Conservation (phyloP, 2,888 invertebrate species). For the Oligia fasciuncula region DNA sequence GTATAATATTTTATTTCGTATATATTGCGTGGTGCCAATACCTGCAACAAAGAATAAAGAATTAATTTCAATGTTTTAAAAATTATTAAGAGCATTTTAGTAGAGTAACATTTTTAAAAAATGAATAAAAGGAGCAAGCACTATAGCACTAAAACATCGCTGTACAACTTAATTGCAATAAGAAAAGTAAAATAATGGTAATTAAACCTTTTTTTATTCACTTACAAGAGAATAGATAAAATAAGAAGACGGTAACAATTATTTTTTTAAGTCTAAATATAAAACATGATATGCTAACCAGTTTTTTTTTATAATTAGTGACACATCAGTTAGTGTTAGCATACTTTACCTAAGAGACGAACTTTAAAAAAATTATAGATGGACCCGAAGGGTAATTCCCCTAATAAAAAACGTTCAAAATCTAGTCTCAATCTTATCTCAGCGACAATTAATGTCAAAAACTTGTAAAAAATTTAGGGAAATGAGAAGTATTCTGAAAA, state of each 20-base stretch:
- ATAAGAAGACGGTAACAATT: not conserved
- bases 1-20: not conserved
- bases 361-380: not conserved
- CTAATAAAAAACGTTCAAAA: too few relatives aligned
- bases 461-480: too few relatives aligned
- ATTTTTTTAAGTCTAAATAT: slow-evolving; percentile 13
- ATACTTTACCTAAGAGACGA: not conserved
- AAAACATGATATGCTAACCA: not conserved
- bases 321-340: not conserved
- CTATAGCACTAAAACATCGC: slow-evolving; percentile 25
- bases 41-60: slow-evolving; percentile 46
- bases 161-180: slow-evolving; percentile 28
- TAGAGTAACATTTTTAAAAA: slow-evolving; percentile 1
- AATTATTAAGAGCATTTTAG: not conserved
- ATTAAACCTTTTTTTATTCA: slow-evolving; percentile 1
- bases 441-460: too few relatives aligned
- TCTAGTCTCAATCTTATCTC: too few relatives aligned
- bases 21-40: slow-evolving; percentile 1
- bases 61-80: slow-evolving; percentile 11
- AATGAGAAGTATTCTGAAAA: too few relatives aligned
- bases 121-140: slow-evolving; percentile 8
- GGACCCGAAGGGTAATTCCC: too few relatives aligned
- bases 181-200: slow-evolving; percentile 25
- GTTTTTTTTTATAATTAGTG: slow-evolving; percentile 6
- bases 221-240: not conserved